phyloP scores from a whole-genome alignment of 2,113 vertebrate species.

The Thryonomys swinderianus region DNA sequence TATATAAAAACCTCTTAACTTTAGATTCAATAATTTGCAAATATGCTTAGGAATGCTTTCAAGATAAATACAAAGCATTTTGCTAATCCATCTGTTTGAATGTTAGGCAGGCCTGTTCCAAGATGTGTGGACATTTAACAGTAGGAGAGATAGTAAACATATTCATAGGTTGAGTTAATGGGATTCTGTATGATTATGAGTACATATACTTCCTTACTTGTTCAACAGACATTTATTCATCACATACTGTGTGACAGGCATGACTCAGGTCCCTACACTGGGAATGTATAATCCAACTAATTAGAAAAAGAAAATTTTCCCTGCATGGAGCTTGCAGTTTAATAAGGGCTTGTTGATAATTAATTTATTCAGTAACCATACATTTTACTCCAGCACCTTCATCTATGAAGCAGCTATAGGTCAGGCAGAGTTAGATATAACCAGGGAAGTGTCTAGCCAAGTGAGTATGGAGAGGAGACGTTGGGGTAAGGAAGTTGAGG shows the following conservation, averaged over 20 bases:
- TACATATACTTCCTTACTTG: background rate
- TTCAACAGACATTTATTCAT: background rate
- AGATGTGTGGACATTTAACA: background rate
- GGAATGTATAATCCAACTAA: background rate
- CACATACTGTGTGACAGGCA: background rate
- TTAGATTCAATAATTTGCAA: constrained; percentile 45
- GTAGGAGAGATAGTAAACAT: background rate
- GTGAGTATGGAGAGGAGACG: background rate
- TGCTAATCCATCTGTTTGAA: background rate
- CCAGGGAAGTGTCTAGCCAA: background rate
- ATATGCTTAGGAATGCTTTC: background rate
- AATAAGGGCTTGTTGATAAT: background rate
- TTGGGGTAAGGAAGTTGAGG: background rate
- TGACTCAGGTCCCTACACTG: background rate
- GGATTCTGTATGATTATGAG: background rate
- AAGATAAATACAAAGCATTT: constrained; percentile 16
- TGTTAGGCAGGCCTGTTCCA: background rate
- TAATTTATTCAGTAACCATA: background rate
- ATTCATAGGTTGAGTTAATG: background rate
- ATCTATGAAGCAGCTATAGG: background rate
- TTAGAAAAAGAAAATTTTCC: background rate
- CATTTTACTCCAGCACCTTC: background rate
- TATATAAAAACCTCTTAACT: constrained; percentile 36
- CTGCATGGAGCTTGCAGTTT: background rate
- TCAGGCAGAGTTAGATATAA: background rate